Evolutionary conservation across 1,140 invertebrate species (phyloP).

Genomic region (Sycophaga agraensis): DNA sequence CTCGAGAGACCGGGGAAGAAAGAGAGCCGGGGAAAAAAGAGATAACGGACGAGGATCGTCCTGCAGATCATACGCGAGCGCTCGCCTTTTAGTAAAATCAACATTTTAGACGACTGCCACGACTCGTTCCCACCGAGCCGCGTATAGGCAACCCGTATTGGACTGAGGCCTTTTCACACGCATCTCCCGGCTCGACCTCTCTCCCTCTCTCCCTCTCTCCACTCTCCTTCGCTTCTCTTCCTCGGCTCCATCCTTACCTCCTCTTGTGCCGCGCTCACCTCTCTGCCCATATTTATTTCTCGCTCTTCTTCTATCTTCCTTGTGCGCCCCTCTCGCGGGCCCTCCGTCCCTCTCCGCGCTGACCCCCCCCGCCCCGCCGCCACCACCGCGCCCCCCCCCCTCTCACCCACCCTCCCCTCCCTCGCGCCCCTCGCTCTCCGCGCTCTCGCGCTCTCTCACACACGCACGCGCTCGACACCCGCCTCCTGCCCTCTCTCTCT

Average conservation of each 20-base stretch:
- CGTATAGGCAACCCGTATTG: slow-evolving; percentile 21
- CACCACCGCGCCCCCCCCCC: no score
- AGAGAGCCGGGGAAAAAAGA: not conserved
- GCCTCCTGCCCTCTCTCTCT: not conserved
- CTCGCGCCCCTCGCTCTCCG: no score
- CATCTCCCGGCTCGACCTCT: no score
- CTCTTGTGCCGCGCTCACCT: not conserved
- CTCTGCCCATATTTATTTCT: slow-evolving; percentile 13
- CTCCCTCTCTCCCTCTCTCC: no score
- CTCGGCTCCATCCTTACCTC: not conserved
- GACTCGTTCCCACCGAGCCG: slow-evolving; percentile 22
- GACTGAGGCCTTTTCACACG: slow-evolving; percentile 24
- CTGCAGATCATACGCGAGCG: slow-evolving; percentile 11
- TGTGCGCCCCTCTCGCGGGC: not conserved
- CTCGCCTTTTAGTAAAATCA: slow-evolving; percentile 29
- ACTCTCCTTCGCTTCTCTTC: not conserved
- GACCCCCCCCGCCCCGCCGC: not conserved
- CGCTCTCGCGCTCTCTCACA: not conserved
- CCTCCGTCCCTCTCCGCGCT: no score
- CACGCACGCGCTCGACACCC: no score
- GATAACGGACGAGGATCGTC: slow-evolving; percentile 5
- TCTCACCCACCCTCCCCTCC: not conserved
- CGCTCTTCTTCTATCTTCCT: not conserved
- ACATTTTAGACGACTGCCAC: slow-evolving; percentile 23
- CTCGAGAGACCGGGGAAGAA: not conserved